Evolutionary conservation across 1,140 invertebrate species (phyloP), one percentile per base, ranked within the genome.

Genomic region (Aphidius gifuensis): DNA sequence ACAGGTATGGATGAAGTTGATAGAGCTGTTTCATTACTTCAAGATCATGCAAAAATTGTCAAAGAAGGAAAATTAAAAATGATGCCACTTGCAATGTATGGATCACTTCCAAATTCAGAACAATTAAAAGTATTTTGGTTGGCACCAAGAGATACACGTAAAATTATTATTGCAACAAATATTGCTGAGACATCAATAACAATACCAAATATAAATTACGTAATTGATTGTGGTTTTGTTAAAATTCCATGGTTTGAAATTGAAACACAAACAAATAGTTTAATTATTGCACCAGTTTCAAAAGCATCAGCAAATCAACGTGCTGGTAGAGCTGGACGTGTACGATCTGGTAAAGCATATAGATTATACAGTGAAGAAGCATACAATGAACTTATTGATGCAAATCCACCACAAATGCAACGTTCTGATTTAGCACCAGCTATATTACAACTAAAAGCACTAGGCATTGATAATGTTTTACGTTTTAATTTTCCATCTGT

Each of bases 141-240:
- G 42, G 84, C 90, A 4, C 85, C 90, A 9, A 85, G 87, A 70
- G 87, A 87, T 43, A 84, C 85, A 0, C 83, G 97, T 43, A 99
- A 99, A 83, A 88, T 99, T 40, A 87, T 99, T 0, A 83, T 99
- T 16, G 92, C 97, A 0, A 99, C 97, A 5, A 99, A 99, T 76
- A 94, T 99, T 60, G 97, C 97, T 0, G 97, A 99, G 82, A 95
- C 97, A 0, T 98, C 96, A 5, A 87, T 99, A 32, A 88, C 85
- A 5, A 87, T 88, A 68, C 88, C 89, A 55, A 95, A 96, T 46
- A 92, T 99, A 68, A 87, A 91, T 64, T 97, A 96, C 77, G 91
- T 98, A 51, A 88, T 99, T 57, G 97, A 99, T 77, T 90, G 92
- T 80, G 97, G 97, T 3, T 99, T 96, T 82, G 93, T 96, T n/a